Evolutionary conservation across 1,140 invertebrate genomes (phyloP), one percentile per base, ranked within the genome.

Genomic region (Zeugodacus cucurbitae): DNA sequence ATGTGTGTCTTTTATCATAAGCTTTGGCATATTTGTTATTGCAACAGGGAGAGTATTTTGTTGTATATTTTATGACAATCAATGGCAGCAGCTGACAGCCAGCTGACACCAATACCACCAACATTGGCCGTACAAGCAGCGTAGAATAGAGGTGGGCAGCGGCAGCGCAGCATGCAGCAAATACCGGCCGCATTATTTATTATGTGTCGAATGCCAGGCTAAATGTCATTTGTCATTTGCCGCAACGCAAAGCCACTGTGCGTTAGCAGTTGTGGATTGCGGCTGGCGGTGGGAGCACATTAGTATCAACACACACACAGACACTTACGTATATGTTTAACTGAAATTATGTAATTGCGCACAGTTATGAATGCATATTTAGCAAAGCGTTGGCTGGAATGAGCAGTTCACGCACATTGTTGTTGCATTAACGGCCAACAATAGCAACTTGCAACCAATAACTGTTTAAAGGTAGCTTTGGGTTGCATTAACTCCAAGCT

Each of bases 141-240:
- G 26, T 10, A 82, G 22, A 14, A n/a, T n/a, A n/a, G n/a, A n/a
- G n/a, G n/a, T n/a, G n/a, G n/a, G 11, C 37, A 11, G 7, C n/a
- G 22, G 26, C 41, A 82, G 34, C 41, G 22, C 20, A 22, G 37
- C 32, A 74, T 6, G 34, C 74, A 17, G n/a, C 41, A 82, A 48
- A 82, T 82, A 82, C 41, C 37, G 26, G 74, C 26, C 74, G 74
- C 41, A 82, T 82, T 82, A 82, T 82, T 82, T 82, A 82, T 82
- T 82, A 82, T 48, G 74, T 82, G 74, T 48, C 74, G 74, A 82
- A 82, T 82, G 74, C 41, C 74, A 82, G 44, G 74, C 74, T 54
- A 82, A 82, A 82, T 82, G 74, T 82, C 74, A 82, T 82, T 82
- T 44, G 74, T 82, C 41, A 82, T 82, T 82, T 48, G 74, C 44